These are phyloP conservation scores for Apis laboriosa DNA, from an alignment of 1,140 invertebrate genomes.

Conservation along the genomic window DNA sequence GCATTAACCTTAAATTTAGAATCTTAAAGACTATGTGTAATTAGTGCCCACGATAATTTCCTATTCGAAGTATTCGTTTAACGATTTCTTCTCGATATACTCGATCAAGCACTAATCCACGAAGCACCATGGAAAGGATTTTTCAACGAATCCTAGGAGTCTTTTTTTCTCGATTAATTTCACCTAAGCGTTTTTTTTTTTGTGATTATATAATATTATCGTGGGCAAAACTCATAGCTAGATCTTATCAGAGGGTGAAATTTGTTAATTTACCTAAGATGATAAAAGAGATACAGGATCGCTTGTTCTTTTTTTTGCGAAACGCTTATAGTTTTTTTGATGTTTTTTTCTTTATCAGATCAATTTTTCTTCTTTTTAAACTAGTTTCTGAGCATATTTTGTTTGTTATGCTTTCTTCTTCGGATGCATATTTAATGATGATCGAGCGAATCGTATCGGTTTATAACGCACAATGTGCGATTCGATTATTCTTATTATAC, in stretches of 20 bases:
- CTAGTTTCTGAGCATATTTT: slow-evolving; percentile 12
- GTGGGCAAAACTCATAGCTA: slow-evolving; percentile 4
- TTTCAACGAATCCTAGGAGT: slow-evolving; percentile 25
- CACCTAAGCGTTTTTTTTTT: slow-evolving; percentile 21
- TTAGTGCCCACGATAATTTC: slow-evolving; percentile 57
- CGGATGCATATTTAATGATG: background rate
- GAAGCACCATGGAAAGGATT: slow-evolving; percentile 59
- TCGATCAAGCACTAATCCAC: slow-evolving; percentile 53
- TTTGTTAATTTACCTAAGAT: slow-evolving; percentile 16
- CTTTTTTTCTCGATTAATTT: slow-evolving; percentile 38
- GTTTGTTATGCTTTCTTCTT: background rate
- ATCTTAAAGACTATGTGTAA: slow-evolving; percentile 60
- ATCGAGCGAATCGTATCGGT: background rate
- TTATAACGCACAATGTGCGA: background rate
- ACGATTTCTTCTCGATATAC: slow-evolving; percentile 4
- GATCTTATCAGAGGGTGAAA: slow-evolving; percentile 2
- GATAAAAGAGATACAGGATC: background rate
- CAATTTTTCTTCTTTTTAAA: background rate
- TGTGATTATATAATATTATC: slow-evolving; percentile 17
- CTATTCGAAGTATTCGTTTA: slow-evolving; percentile 12
- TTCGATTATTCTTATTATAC: background rate
- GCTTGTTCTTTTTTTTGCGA: background rate
- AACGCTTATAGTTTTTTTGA: background rate
- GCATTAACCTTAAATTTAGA: slow-evolving; percentile 55
- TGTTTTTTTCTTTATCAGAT: background rate